phyloP scores from a whole-genome alignment of 2,888 invertebrate genomes.

The Clepsis dumicolana region DNA sequence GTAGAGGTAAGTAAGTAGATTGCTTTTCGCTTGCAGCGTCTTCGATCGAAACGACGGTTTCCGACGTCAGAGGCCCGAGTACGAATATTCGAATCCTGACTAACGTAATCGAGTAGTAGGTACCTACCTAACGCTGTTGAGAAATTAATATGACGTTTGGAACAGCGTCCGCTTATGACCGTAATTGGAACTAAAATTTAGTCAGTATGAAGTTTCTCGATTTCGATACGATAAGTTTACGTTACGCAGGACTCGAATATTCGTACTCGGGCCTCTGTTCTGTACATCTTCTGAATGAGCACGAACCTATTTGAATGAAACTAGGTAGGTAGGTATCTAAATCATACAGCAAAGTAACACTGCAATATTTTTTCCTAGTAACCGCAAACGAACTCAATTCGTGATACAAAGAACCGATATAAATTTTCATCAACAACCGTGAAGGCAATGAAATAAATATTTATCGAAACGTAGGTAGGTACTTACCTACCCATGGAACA shows the following conservation, averaged over 20 bases:
- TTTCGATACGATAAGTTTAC: too few relatives aligned
- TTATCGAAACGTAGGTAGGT: slow-evolving; percentile 5
- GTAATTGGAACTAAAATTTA: too few relatives aligned
- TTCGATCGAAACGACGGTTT: slow-evolving; percentile 1
- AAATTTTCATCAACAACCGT: slow-evolving; percentile 49
- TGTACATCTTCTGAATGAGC: not conserved
- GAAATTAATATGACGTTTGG: too few relatives aligned
- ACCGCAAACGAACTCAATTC: slow-evolving; percentile 50
- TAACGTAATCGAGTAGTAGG: too few relatives aligned
- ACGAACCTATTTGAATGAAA: slow-evolving; percentile 1
- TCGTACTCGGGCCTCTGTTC: too few relatives aligned
- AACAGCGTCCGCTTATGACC: too few relatives aligned
- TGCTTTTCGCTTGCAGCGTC: slow-evolving; percentile 39
- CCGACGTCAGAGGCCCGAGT: too few relatives aligned
- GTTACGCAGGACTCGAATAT: too few relatives aligned
- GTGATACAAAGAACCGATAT: slow-evolving; percentile 51
- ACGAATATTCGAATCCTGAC: too few relatives aligned
- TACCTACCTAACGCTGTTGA: too few relatives aligned
- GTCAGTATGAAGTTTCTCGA: too few relatives aligned
- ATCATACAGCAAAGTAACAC: not conserved
- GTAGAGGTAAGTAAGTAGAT: slow-evolving; percentile 55
- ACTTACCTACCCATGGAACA: not conserved
- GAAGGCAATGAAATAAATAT: slow-evolving; percentile 14
- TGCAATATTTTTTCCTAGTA: slow-evolving; percentile 50
- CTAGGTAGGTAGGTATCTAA: too few relatives aligned